A percentile compares a stretch with the other conserved stretches of the same genome.
These are phyloP conservation scores for Menidia beryllina DNA, from an alignment of 2,113 vertebrate genomes.

Conservation along the genomic window DNA sequence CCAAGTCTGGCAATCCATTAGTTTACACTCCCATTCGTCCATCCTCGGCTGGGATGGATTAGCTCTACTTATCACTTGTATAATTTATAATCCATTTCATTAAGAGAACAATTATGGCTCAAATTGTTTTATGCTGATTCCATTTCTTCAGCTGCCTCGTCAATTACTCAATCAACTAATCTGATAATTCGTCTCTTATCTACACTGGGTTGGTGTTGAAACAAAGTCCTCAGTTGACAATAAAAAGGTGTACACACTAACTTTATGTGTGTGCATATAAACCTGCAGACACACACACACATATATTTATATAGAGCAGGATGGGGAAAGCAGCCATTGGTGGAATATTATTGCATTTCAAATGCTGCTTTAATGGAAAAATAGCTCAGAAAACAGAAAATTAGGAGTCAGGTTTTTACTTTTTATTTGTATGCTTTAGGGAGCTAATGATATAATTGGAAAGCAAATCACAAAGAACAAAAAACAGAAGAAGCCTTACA, in stretches of 20 bases:
- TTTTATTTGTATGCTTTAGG: constrained; percentile 41
- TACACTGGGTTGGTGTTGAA: not conserved
- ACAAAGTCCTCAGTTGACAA: too few species aligned
- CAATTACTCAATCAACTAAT: constrained; percentile 30
- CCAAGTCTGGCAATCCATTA: constrained; percentile 30
- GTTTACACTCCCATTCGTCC: constrained; percentile 44
- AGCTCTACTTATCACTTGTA: constrained; percentile 59
- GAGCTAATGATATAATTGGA: constrained; percentile 34
- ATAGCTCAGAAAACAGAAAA: constrained; percentile 12
- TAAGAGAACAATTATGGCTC: constrained; percentile 55
- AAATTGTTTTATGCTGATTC: constrained; percentile 64
- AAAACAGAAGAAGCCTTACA: not conserved
- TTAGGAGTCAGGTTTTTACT: constrained; percentile 28
- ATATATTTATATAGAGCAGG: not conserved
- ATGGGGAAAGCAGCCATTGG: not conserved
- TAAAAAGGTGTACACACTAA: too few species aligned
- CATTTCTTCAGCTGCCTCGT: constrained; percentile 41
- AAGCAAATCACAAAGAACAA: constrained; percentile 3
- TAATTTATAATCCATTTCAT: constrained; percentile 62
- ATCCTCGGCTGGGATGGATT: constrained; percentile 59
- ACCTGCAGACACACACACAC: too few species aligned
- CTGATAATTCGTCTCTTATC: constrained; percentile 25
- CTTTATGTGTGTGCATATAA: too few species aligned
- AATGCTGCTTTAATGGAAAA: constrained; percentile 23
- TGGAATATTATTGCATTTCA: constrained; percentile 13